Base-by-base conservation (phyloP, 2,797 vertebrate genomes). In the Xiphophorus birchmanni region DNA sequence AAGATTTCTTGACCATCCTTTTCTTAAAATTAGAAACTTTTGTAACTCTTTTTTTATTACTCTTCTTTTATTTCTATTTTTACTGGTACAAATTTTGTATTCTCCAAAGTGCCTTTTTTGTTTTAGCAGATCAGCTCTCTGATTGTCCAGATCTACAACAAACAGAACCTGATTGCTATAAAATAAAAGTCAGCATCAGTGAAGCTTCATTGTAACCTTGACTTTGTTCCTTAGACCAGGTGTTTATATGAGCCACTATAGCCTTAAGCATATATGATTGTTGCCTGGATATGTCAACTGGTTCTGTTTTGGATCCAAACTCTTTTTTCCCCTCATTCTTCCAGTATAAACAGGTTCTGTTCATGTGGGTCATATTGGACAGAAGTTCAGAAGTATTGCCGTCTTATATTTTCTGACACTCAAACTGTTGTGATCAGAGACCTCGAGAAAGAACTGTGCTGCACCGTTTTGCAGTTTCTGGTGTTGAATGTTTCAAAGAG, bases 401-500 rank as follows among this genome's bases (percentile, higher is more conserved):
- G 26, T 73, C 65, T 12, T 45, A 45, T 12, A 45, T 85, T 63
- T 79, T 78, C 80, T 72, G 87, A 92, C 87, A 86, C 89, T 81
- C 81, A 84, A 84, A 93, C 89, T 88, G 84, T 85, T 75, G 29
- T 86, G 84, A 88, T 92, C 89, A 90, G 90, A 83, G 86, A 92
- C 89, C 83, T 80, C 79, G 47, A 76, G 58, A 78, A 78, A 81
- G 65, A 73, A 92, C 17, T 4, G 32, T 87, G 82, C 86, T 92
- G 89, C 87, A 85, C 45, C 45, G 5, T 91, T 84, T 86, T 82
- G 86, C 89, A 85, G 29, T 84, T 40, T 23, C 48, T 17, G 35
- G 77, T 92, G 81, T 86, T 86, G 87, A 93, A 94, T 87, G 86
- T 93, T 88, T 86, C 88, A 91, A 88, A 88, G 52, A 80, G 11